phyloP scores from a whole-genome alignment of 2,113 vertebrate genomes.

The Bubo bubo region DNA sequence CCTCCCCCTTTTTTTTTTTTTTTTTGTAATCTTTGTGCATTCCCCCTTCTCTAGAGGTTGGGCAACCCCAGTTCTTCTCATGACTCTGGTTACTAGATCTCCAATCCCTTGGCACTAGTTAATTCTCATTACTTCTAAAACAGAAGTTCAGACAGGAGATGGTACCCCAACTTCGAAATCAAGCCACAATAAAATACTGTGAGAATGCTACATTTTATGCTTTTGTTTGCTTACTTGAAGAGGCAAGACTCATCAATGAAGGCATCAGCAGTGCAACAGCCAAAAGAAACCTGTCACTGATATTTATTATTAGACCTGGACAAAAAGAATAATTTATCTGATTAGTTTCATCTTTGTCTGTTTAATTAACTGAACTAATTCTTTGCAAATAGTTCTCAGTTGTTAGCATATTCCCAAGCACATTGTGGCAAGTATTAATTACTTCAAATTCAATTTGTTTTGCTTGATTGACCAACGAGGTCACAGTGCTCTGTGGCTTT shows the following conservation, averaged over 20 bases:
- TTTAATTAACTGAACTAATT: constrained; percentile 35
- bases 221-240: neutral
- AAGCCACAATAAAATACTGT: neutral
- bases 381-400: neutral
- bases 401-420: constrained; percentile 11
- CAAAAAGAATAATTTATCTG: neutral
- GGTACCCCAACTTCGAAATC: neutral
- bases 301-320: neutral
- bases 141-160: neutral
- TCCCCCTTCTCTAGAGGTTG: neutral
- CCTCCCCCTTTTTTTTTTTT: no score
- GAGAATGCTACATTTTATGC: neutral
- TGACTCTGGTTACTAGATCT: neutral
- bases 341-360: neutral
- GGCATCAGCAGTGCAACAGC: neutral
- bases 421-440: constrained; percentile 23
- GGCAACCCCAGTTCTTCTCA: neutral
- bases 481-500: neutral
- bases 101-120: neutral
- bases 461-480: neutral
- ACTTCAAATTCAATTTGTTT: constrained; percentile 37
- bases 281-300: neutral
- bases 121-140: neutral
- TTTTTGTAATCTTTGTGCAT: neutral
- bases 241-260: neutral